These are phyloP conservation scores for Aphidoletes aphidimyza DNA, from an alignment of 2,888 invertebrate genomes.

Conservation along the genomic window DNA sequence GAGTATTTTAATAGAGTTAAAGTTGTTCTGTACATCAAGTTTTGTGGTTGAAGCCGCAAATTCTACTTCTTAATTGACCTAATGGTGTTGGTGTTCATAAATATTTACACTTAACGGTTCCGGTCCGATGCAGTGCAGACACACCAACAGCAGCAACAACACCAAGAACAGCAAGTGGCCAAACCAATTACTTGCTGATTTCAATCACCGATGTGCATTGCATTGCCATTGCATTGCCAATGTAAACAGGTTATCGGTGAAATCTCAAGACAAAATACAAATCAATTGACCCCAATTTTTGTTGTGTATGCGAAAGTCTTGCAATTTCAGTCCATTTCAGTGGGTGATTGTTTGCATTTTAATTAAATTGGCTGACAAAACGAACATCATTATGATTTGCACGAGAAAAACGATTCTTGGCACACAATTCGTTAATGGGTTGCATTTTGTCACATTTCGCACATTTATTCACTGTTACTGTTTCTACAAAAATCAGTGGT, in stretches of 20 bases:
- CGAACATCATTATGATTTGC: background rate
- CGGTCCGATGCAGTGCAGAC: background rate
- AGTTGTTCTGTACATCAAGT: no score
- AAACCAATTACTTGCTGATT: background rate
- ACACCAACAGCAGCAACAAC: background rate
- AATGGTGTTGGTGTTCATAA: background rate
- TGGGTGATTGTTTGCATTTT: no score
- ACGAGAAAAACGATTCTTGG: background rate
- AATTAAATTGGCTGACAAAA: no score
- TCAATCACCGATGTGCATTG: background rate
- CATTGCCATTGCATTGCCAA: background rate
- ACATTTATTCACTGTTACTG: background rate
- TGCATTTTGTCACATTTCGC: background rate
- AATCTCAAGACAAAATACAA: background rate
- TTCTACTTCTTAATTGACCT: no score
- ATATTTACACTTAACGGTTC: background rate
- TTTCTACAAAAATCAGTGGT: background rate
- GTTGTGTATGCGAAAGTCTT: slow-evolving; percentile 8
- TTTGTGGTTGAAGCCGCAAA: no score
- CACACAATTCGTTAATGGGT: background rate
- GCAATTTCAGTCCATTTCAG: background rate
- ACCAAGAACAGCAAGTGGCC: background rate
- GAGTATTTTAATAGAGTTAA: no score
- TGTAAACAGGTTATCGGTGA: slow-evolving; percentile 48
- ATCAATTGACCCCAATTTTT: background rate